Evolutionary conservation across 2,888 invertebrate genomes (phyloP), one percentile per base, ranked within the genome.

Genomic region (Drosophila percnosoma): DNA sequence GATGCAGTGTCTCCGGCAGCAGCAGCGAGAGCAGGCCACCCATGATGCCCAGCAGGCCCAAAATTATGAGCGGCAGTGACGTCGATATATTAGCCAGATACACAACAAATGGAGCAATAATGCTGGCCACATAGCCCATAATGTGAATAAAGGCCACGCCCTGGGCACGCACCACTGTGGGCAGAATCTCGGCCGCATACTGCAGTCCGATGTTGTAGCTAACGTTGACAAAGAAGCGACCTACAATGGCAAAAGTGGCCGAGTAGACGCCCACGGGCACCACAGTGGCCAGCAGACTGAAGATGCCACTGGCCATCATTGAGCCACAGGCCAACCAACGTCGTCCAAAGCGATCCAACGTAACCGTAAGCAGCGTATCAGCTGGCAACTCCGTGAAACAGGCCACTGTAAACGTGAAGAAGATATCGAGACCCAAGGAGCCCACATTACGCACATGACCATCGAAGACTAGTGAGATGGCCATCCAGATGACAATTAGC

Each of bases 191-290:
- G 0, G 98, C 97, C 0, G 97, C 97, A 92, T 97, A 98, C 82
- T 98, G 98, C 1, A 98, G 94, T 0, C 97, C 97, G 75, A 98
- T 97, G 92, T 97, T 98, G 93, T 98, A 98, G 0, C 97, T 96
- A 59, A 97, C 97, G 92, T 97, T 98, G 15, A 98, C 96, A 74
- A 97, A 96, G 82, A 98, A 97, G 24, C 98, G 94, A 5, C 97
- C 97, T 71, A 96, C 93, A 73, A 98, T 97, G 10, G 97, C 97
- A 60, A 97, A 92, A 0, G 96, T 94, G 0, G 97, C 97, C 42
- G 96, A 95, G 7, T 96, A 95, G 2, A 96, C 94, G 45, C 96
- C 96, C 68, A 95, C 92, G 6, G 97, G 96, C 1, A 97, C 96
- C 52, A 95, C 94, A 0, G 96, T 96, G 21, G 97, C 97, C 66